Evolutionary conservation across 2,888 invertebrate genomes (phyloP), one percentile per base, ranked within the genome.

Genomic region (Leptopilina drosophilae): DNA sequence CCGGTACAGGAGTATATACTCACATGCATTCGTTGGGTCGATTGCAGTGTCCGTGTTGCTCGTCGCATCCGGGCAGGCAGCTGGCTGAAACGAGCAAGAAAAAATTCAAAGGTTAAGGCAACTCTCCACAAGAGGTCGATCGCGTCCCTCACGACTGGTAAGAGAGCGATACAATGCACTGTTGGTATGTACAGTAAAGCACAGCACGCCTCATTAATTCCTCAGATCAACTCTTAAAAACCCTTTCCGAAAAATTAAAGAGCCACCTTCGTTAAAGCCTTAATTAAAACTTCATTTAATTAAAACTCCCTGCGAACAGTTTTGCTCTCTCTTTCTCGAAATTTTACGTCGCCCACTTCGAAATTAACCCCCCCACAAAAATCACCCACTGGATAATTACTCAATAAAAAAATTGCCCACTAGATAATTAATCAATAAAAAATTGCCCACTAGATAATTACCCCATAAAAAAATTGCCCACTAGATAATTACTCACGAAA

Each of bases 1-100:
- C 67, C 73, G 79, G 78, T 83, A 84, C 77, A 79, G 79, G 65
- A 75, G 77, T 42, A 92, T 42, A 92, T 94, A 98, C 98, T 98
- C 95, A 98, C 98, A 95, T 94, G 97, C 99, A 99, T 93, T 98
- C 97, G 94, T 97, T 96, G 91, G 99, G 98, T 92, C 95, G 95
- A 91, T 94, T 95, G 94, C 98, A 99, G 93, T 95, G 95, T 90
- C 98, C 98, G 93, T 98, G 97, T 91, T 95, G 95, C 87, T 95
- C 94, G 93, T 97, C 96, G 94, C 99, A 99, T 92, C 98, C 98
- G 91, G 96, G 95, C 93, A 96, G 93, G 94, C 99, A 99, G 90
- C 96, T 95, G 90, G 98, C 98, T 98, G 94, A 87, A 95, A 96
- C 93, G 93, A 94, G 87, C 84, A 89, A 93, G 89, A 90, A 88